Conservation (phyloP, 2,113 vertebrate species). For the Tonatia bakeri region DNA sequence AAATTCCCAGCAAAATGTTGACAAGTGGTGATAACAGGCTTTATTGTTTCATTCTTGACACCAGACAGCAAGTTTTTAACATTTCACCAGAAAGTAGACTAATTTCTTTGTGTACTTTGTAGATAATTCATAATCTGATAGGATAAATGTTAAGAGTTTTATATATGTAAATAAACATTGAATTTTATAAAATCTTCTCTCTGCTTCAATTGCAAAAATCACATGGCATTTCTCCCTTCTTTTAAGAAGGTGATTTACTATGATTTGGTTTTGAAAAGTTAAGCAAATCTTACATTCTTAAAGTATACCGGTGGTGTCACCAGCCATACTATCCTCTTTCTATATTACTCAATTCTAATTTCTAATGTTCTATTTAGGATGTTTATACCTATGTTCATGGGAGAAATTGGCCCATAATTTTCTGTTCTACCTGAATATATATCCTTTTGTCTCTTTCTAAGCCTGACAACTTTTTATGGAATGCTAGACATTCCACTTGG, state of each 20-base stretch:
- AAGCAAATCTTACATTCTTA: not conserved
- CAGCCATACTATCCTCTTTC: not conserved
- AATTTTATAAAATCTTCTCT: not conserved
- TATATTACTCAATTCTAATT: not conserved
- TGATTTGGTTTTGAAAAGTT: not conserved
- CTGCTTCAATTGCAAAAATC: not conserved
- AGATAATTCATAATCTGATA: not conserved
- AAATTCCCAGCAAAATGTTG: not conserved
- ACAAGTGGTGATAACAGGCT: not conserved
- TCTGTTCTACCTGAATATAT: not conserved
- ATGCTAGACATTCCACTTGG: not conserved
- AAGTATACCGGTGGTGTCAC: not conserved
- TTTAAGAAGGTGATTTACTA: not conserved
- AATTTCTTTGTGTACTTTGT: not conserved
- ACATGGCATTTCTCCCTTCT: not conserved
- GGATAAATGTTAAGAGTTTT: not conserved
- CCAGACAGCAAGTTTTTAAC: not conserved
- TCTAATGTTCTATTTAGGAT: not conserved
- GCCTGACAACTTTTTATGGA: not conserved
- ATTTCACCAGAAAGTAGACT: not conserved
- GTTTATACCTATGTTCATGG: not conserved
- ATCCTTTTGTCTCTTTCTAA: not conserved
- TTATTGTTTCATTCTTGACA: not conserved
- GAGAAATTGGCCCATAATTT: not conserved
- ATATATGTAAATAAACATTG: not conserved